Evolutionary conservation across 2,113 vertebrate genomes (phyloP).

Genomic region (Crotalus viridis): DNA sequence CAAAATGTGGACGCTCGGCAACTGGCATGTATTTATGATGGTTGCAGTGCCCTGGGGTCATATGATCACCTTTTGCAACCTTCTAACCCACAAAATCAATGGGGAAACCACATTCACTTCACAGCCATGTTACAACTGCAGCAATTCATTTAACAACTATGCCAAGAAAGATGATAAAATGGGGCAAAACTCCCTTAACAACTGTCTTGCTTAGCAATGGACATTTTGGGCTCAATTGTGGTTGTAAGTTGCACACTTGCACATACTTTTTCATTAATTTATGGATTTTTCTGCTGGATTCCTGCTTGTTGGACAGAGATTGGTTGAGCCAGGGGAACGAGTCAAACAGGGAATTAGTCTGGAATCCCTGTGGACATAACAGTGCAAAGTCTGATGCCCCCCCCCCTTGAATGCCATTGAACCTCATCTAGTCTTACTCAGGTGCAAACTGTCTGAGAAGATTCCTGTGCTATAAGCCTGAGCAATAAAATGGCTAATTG

Average conservation of each 20-base stretch:
- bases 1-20: neutral
- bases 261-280: neutral
- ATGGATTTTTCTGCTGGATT: neutral
- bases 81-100: neutral
- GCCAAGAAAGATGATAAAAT: neutral
- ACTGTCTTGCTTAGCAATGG: neutral
- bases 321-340: neutral
- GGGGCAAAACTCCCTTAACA: neutral
- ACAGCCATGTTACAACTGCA: neutral
- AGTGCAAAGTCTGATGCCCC: neutral
- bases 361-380: neutral
- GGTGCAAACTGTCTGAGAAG: neutral
- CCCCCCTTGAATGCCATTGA: neutral
- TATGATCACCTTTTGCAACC: neutral
- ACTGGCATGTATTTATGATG: neutral
- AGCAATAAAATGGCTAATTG: neutral
- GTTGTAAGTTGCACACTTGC: neutral
- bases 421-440: neutral
- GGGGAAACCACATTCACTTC: neutral
- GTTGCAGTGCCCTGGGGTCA: neutral
- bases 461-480: neutral
- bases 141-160: neutral
- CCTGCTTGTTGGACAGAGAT: neutral
- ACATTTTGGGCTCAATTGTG: neutral
- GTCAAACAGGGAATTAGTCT: neutral